These are phyloP conservation scores for Microtus oregoni DNA, from an alignment of 2,113 vertebrate species.

Conservation along the genomic window DNA sequence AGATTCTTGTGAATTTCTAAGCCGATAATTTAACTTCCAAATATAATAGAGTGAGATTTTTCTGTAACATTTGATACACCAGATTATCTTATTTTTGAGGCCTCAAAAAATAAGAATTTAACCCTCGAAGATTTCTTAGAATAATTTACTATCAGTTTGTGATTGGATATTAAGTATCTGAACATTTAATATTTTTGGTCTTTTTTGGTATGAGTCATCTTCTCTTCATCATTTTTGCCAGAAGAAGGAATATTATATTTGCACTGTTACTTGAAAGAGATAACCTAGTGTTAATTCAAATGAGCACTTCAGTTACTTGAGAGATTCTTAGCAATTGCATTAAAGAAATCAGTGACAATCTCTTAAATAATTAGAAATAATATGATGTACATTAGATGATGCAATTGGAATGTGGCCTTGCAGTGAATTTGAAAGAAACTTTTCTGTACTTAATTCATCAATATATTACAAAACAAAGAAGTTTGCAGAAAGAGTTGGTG, in stretches of 20 bases:
- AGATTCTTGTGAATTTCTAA: not conserved
- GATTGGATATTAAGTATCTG: not conserved
- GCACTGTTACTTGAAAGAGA: conserved; percentile 18
- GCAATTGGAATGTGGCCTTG: not conserved
- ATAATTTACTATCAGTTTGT: not conserved
- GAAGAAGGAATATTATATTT: conserved; percentile 6
- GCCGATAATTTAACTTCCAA: not conserved
- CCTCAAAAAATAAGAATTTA: not conserved
- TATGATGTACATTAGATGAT: not conserved
- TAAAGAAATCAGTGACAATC: conserved; percentile 13
- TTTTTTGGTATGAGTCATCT: conserved; percentile 6
- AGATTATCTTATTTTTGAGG: not conserved
- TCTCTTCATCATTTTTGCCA: not conserved
- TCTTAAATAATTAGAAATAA: conserved; percentile 24
- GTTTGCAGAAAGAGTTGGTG: not conserved
- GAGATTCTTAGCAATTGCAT: not conserved
- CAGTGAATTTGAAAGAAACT: not conserved
- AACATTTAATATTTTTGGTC: not conserved
- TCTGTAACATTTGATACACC: not conserved
- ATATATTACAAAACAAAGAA: not conserved
- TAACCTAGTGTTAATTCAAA: conserved; percentile 19
- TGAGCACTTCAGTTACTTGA: conserved; percentile 22
- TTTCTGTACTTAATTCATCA: conserved; percentile 9
- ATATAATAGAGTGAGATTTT: not conserved
- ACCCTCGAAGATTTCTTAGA: not conserved